Evolutionary conservation across 2,888 invertebrate genomes (phyloP).

Genomic region (Agrotis ipsilon): DNA sequence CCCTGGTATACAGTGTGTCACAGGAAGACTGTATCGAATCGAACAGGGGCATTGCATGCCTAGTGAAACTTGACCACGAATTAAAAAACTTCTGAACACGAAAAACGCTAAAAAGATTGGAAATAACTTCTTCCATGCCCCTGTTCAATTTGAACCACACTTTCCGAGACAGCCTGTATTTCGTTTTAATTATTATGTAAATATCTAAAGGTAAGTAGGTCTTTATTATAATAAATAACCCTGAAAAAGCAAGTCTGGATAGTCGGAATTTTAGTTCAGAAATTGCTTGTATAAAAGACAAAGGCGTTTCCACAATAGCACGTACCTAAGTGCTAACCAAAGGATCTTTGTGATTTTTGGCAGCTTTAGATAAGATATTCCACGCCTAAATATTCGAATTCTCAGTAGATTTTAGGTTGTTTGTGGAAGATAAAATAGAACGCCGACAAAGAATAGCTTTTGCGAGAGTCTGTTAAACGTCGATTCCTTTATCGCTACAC

Average conservation of each 20-base stretch:
- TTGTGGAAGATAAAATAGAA: slow-evolving; percentile 16
- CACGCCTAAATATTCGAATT: slow-evolving; percentile 11
- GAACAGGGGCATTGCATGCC: too few relatives aligned
- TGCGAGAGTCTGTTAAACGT: neutral
- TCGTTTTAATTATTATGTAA: too few relatives aligned
- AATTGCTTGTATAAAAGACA: slow-evolving; percentile 24
- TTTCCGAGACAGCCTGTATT: too few relatives aligned
- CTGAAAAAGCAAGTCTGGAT: neutral
- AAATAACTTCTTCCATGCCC: too few relatives aligned
- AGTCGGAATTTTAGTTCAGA: neutral
- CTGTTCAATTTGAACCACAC: too few relatives aligned
- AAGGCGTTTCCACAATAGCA: slow-evolving; percentile 13
- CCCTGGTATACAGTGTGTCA: too few relatives aligned
- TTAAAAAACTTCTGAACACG: neutral
- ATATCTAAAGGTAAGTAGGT: neutral
- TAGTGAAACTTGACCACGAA: too few relatives aligned
- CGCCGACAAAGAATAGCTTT: slow-evolving; percentile 11
- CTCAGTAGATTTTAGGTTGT: slow-evolving; percentile 14
- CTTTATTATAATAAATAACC: slow-evolving; percentile 8
- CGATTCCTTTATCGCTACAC: slow-evolving; percentile 7
- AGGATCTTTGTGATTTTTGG: slow-evolving; percentile 43
- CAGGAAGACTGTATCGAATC: too few relatives aligned
- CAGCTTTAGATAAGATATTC: slow-evolving; percentile 41
- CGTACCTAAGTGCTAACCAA: slow-evolving; percentile 26
- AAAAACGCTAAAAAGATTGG: too few relatives aligned